phyloP scores from a whole-genome alignment of 2,888 invertebrate genomes.

The Miltochrista miniata region DNA sequence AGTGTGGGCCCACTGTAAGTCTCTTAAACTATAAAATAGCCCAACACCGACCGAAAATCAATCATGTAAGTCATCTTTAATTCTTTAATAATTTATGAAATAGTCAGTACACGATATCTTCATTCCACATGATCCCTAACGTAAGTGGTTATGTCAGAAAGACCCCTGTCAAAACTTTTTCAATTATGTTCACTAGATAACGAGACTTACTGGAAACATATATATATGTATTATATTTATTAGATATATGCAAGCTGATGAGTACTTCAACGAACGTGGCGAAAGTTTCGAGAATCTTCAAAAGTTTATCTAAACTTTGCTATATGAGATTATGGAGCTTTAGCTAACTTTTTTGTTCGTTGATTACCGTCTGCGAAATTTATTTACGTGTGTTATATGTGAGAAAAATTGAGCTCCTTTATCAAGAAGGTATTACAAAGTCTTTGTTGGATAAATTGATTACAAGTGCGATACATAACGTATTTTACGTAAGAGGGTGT shows the following conservation, averaged over 20 bases:
- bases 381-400: not conserved
- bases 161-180: slow-evolving; percentile 78
- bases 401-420: not conserved
- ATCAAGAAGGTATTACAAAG: not conserved
- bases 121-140: slow-evolving; percentile 15
- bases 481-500: not conserved
- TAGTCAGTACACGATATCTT: not conserved
- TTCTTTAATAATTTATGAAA: no score
- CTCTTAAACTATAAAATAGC: no score
- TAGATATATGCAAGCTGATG: slow-evolving; percentile 48
- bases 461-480: not conserved
- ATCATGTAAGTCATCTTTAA: no score
- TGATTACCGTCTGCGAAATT: slow-evolving; percentile 5
- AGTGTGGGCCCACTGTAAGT: no score
- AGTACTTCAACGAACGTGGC: slow-evolving; percentile 17
- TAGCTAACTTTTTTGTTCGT: not conserved
- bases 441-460: not conserved
- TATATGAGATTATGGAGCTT: slow-evolving; percentile 3
- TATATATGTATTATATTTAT: no score
- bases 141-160: slow-evolving; percentile 44
- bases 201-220: slow-evolving; percentile 55
- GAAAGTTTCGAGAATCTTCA: slow-evolving; percentile 17
- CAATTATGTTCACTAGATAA: slow-evolving; percentile 71
- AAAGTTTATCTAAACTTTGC: slow-evolving; percentile 6
- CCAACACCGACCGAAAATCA: no score